phyloP scores from a whole-genome alignment of 2,888 invertebrate species.

The Lasioglossum figueresi region DNA sequence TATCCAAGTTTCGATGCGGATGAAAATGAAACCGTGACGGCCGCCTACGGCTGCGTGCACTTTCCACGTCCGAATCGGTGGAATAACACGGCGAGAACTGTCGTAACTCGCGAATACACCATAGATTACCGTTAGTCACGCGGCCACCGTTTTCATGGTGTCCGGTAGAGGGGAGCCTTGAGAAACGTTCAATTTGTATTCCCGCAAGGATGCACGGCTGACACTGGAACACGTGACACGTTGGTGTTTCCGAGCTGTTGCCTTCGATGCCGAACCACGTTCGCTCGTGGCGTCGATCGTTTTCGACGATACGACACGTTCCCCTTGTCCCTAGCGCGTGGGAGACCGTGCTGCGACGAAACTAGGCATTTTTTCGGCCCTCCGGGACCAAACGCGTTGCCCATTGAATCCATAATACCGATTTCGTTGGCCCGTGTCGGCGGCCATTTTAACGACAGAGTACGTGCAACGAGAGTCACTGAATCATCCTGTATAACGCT shows the following conservation, averaged over 20 bases:
- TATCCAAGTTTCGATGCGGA: conserved; percentile 31
- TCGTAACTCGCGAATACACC: conserved; percentile 41
- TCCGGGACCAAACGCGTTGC: conserved; percentile 13
- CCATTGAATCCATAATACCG: neutral
- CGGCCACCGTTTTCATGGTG: conserved; percentile 46
- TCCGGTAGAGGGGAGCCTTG: conserved; percentile 23
- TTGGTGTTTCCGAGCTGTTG: conserved; percentile 39
- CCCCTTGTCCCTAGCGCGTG: conserved; percentile 20
- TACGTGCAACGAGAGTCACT: neutral
- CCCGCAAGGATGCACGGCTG: conserved; percentile 45
- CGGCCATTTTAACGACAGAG: neutral
- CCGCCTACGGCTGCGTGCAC: conserved; percentile 49
- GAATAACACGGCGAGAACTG: conserved; percentile 34
- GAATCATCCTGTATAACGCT: neutral
- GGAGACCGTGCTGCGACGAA: conserved; percentile 13
- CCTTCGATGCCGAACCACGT: conserved; percentile 41
- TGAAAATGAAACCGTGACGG: conserved; percentile 63
- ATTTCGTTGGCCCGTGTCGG: neutral
- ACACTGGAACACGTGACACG: conserved; percentile 55
- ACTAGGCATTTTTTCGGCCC: conserved; percentile 42
- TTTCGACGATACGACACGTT: conserved; percentile 53
- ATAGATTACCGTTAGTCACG: conserved; percentile 54
- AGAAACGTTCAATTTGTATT: conserved; percentile 63
- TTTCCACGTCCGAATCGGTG: conserved; percentile 57
- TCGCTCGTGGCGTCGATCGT: conserved; percentile 54